phyloP scores from a whole-genome alignment of 1,140 invertebrate species.

The Lepidurus apus region DNA sequence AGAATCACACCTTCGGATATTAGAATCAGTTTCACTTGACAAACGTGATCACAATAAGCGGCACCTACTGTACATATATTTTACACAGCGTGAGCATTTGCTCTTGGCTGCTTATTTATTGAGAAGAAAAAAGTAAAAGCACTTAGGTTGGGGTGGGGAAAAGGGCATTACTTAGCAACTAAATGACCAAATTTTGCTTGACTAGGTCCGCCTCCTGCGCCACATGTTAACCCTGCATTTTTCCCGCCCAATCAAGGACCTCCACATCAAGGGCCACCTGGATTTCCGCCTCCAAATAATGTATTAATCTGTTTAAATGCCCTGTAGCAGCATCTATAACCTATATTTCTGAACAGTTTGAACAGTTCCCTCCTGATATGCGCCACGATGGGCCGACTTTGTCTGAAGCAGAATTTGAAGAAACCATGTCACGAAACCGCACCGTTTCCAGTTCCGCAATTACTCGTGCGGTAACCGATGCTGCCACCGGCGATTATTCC shows the following conservation, averaged over 20 bases:
- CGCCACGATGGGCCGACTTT: slow-evolving; percentile 60
- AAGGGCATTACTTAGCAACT: too few relatives aligned
- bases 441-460: slow-evolving; percentile 97
- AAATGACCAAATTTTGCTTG: slow-evolving; percentile 50
- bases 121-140: not conserved
- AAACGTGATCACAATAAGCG: too few relatives aligned
- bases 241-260: slow-evolving; percentile 62
- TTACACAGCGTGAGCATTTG: too few relatives aligned
- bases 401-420: slow-evolving; percentile 93
- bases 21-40: too few relatives aligned
- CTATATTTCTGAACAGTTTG: not conserved
- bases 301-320: not conserved
- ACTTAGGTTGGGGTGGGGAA: not conserved
- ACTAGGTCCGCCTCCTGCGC: slow-evolving; percentile 65
- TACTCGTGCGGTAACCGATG: slow-evolving; percentile 92
- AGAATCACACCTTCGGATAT: too few relatives aligned
- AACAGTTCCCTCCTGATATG: slow-evolving; percentile 11
- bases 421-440: slow-evolving; percentile 94
- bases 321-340: not conserved
- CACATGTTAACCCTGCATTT: slow-evolving; percentile 94
- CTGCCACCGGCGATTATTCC: slow-evolving; percentile 89
- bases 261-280: slow-evolving; percentile 40
- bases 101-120: not conserved
- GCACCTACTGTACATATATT: too few relatives aligned
- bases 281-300: slow-evolving; percentile 48